Base-by-base conservation (phyloP, 2,113 vertebrate species). In the Lathamus discolor region DNA sequence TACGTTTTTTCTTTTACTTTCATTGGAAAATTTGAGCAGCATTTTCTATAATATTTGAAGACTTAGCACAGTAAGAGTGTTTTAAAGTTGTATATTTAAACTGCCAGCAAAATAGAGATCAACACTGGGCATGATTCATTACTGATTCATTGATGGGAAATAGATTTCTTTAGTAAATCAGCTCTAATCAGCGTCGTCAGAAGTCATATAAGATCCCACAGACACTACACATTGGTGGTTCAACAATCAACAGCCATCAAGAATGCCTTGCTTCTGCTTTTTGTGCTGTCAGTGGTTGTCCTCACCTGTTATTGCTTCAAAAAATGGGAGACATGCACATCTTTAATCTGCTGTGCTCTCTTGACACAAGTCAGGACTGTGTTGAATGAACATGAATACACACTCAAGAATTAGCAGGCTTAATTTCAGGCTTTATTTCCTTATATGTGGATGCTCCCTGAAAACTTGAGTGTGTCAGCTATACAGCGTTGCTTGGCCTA, bases 81-180 rank as follows among this genome's bases (percentile, higher is more conserved):
- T 95, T 96, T 93, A 92, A 88, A 73, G 19, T 68, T 88, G 67
- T 89, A 22, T 86, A 77, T 48, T 94, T 97, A 91, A 89, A 94
- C 17, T 85, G 33, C 86, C 85, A 96, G 79, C 81, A 66, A 95
- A 81, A 61, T 10, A 93, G 77, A 96, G 84, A 84, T 75, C 94
- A 94, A 68, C 63, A 64, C 4, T 70, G 64, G 31, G n/a, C 25
- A 67, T 77, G 74, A 95, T 91, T 97, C 92, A 75, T 93, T 95
- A 94, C 37, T 10, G 37, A 82, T 49, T 29, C 76, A 23, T 89
- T 83, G 74, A 95, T 82, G 29, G n/a, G 62, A 93, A 85, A 94
- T 69, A 54, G 28, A 44, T 96, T 97, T 93, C 80, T 92, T 91
- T 85, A 86, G 35, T 49, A 97, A 96, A 97, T 93, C 90, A 88